These are phyloP conservation scores for pig (Sus scrofa) DNA, from an alignment of 2,113 vertebrate genomes.

Conservation along the genomic window DNA sequence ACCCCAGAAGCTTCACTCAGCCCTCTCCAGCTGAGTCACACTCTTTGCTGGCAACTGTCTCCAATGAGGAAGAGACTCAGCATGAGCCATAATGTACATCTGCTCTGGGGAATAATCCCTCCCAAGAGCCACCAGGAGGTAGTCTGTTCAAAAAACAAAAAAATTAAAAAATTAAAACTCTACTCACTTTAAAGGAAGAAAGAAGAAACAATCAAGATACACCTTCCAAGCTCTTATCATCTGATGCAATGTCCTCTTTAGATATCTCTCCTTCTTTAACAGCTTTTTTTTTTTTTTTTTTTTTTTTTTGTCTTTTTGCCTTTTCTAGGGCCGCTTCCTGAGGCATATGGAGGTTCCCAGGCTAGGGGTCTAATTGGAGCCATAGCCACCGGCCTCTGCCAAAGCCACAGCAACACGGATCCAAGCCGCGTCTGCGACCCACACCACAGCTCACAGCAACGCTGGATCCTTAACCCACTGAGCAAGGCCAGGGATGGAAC, in stretches of 20 bases:
- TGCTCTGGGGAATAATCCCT: slow-evolving; percentile 77
- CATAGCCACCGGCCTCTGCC: too few relatives aligned
- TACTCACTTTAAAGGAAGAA: slow-evolving; percentile 38
- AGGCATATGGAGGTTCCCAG: too few relatives aligned
- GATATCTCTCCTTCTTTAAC: slow-evolving; percentile 64
- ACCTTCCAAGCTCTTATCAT: neutral
- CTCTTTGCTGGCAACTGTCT: slow-evolving; percentile 77
- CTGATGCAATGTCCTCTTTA: neutral
- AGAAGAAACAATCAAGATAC: neutral
- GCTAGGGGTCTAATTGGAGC: too few relatives aligned
- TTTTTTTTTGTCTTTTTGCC: too few relatives aligned
- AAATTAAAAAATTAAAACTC: slow-evolving; percentile 41
- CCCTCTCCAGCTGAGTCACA: slow-evolving; percentile 85
- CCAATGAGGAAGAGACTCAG: slow-evolving; percentile 74
- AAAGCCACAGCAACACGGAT: too few relatives aligned
- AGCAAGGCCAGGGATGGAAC: too few relatives aligned
- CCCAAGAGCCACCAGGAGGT: slow-evolving; percentile 51
- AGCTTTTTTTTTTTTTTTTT: too few relatives aligned
- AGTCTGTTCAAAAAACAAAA: slow-evolving; percentile 42
- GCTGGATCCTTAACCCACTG: too few relatives aligned
- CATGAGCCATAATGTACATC: slow-evolving; percentile 72
- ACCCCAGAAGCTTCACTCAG: slow-evolving; percentile 75
- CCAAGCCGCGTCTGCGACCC: too few relatives aligned
- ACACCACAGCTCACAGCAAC: too few relatives aligned
- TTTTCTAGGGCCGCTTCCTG: too few relatives aligned